These are phyloP conservation scores for Vimba vimba DNA, from an alignment of 2,113 vertebrate species.

Conservation along the genomic window DNA sequence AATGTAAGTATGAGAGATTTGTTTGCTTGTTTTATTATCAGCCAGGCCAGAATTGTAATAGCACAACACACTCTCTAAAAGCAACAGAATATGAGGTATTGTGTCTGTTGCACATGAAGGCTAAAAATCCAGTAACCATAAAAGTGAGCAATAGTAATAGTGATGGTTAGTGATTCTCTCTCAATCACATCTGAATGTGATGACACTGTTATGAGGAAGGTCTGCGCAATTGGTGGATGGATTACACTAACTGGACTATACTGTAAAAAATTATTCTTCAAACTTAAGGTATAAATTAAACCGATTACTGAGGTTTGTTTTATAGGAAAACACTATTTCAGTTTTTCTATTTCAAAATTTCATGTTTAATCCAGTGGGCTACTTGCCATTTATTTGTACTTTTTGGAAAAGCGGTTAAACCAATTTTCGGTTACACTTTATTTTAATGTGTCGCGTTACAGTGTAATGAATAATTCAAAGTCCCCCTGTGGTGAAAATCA, in stretches of 20 bases:
- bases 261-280: too few relatives aligned
- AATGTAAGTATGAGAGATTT: not conserved
- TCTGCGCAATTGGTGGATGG: not conserved
- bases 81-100: not conserved
- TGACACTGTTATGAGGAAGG: not conserved
- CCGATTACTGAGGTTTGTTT: too few relatives aligned
- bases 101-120: not conserved
- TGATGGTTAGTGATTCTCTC: not conserved
- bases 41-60: not conserved
- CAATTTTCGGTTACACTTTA: too few relatives aligned
- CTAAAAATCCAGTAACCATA: not conserved
- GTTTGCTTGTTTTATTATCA: not conserved
- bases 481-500: too few relatives aligned
- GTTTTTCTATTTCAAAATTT: too few relatives aligned
- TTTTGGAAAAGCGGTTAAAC: too few relatives aligned
- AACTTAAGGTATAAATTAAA: too few relatives aligned
- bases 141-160: not conserved
- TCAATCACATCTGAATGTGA: not conserved
- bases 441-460: too few relatives aligned
- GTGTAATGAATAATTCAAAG: too few relatives aligned
- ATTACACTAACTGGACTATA: not conserved
- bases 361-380: too few relatives aligned
- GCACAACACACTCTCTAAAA: not conserved
- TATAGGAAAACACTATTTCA: too few relatives aligned
- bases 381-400: too few relatives aligned